Evolutionary conservation across 2,888 invertebrate species (phyloP).

Genomic region (Hipparchia sbordonii): DNA sequence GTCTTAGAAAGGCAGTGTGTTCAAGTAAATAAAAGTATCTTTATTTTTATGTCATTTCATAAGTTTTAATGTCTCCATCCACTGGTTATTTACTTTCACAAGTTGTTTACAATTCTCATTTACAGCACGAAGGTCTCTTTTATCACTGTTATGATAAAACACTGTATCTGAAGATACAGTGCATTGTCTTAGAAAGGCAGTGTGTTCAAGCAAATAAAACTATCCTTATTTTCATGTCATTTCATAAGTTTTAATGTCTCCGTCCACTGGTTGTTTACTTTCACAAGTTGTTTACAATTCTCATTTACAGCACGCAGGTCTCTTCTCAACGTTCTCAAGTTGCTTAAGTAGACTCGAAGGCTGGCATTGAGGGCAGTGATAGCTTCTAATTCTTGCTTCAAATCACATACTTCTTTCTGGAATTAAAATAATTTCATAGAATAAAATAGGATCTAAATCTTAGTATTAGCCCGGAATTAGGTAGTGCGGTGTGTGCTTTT

Average conservation of each 20-base stretch:
- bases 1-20: too few relatives aligned
- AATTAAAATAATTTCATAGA: conserved; percentile 35
- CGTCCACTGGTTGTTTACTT: conserved; percentile 66
- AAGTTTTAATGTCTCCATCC: conserved; percentile 53
- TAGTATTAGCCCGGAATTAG: too few relatives aligned
- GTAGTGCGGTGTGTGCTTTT: too few relatives aligned
- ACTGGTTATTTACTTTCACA: conserved; percentile 61
- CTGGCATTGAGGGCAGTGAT: conserved; percentile 58
- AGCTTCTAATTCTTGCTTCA: conserved; percentile 63
- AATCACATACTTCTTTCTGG: conserved; percentile 55
- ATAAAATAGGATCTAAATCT: too few relatives aligned
- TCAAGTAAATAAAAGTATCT: too few relatives aligned
- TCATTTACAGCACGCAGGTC: conserved; percentile 54
- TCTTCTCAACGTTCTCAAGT: conserved; percentile 56
- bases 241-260: conserved; percentile 48
- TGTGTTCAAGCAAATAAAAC: too few relatives aligned
- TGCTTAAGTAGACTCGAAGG: conserved; percentile 58
- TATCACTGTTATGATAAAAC: too few relatives aligned
- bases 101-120: conserved; percentile 61
- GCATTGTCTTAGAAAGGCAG: too few relatives aligned
- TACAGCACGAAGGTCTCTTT: conserved; percentile 53
- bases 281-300: conserved; percentile 59
- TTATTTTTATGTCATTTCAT: conserved; percentile 36
- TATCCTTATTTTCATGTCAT: conserved; percentile 13
- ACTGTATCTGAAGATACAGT: too few relatives aligned